Evolutionary conservation across 2,888 invertebrate genomes (phyloP), one percentile per base, ranked within the genome.

Genomic region (Parnassius apollo): DNA sequence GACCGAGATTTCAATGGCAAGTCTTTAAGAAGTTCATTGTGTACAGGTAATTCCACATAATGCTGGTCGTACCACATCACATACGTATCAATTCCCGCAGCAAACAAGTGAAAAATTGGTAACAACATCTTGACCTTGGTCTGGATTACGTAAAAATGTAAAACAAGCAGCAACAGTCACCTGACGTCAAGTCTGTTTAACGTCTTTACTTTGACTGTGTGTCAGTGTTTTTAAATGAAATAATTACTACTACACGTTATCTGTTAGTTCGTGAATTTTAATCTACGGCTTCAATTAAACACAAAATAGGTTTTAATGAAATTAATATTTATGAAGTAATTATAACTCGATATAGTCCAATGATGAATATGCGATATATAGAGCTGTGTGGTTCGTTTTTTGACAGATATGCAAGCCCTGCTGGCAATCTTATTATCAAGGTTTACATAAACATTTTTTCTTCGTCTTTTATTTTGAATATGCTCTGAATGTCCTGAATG

Each of bases 61-160:
- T 63, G 71, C 62, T 88, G 82, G 62, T 89, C 89, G 63, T 85
- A 87, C 78, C 82, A 85, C 65, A 88, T 57, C 1, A 84, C 65
- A 61, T 69, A 88, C 0, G 69, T 60, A 68, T 88, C 80, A 2
- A 86, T 61, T 9, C 70, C 59, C 1, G 77, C 69, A 1, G 82
- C 82, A 0, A 73, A 69, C 35, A 78, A 68, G 70, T 89, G 88
- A 60, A 84, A 86, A 57, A 81, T 8, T 46, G 75, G 65, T 49
- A 78, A 66, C 49, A 79, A 66, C 77, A 77, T 77, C 56, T 66
- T 77, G 45, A 55, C 35, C 18, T 57, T 46, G 50, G 22, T 18
- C 10, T 56, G 49, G 45, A 53, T 18, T 35, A 42, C n/a, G 55
- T 60, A 51, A 42, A 35, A 44, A 45, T 22, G 49, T 42, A 35